Base-by-base conservation (phyloP, 2,888 invertebrate species). In the Scaptomyza caliginosa region DNA sequence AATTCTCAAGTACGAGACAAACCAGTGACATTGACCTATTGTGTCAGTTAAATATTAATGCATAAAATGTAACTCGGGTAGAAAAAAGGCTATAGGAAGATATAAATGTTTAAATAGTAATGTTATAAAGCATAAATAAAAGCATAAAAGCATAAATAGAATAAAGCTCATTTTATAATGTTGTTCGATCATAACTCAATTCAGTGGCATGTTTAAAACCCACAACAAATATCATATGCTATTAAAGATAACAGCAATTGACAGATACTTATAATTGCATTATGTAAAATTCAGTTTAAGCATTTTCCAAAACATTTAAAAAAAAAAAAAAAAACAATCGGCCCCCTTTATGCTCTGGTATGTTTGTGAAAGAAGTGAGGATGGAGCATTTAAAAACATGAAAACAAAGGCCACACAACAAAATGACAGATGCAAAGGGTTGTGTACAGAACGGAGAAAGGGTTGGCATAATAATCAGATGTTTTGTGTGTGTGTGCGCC, bases 401-500 rank as follows among this genome's bases (percentile, higher is more conserved):
- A 24, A 49, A 49, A 50, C 62, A 42, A 63, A 45, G 36, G 11
- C 17, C 8, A 16, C 24, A 23, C 21, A 40, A 13, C 19, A 17
- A 32, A 19, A 28, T 24, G 28, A 42, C 10, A 42, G n/a, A 24
- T 0, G 8, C 56, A 19, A 21, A 8, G 39, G 19, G 11, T 24
- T 16, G 7, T 17, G 2, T 30, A 0, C 4, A 4, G n/a, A n/a
- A n/a, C n/a, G 17, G 7, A 7, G 4, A 0, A 4, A 4, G n/a
- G 19, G 39, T 34, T 39, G 51, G 39, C 36, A 49, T 43, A 10
- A 13, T 71, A 55, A 71, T 56, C 39, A 67, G 21, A 32, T 67
- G 48, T 38, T 62, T 64, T 51, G 38, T 40, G 26, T 66, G 76
- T 54, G 42, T 64, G 56, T 64, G 67, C 48, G 43, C 34, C 30